Conservation (phyloP, 2,113 vertebrate species). For the Alligator sinensis region DNA sequence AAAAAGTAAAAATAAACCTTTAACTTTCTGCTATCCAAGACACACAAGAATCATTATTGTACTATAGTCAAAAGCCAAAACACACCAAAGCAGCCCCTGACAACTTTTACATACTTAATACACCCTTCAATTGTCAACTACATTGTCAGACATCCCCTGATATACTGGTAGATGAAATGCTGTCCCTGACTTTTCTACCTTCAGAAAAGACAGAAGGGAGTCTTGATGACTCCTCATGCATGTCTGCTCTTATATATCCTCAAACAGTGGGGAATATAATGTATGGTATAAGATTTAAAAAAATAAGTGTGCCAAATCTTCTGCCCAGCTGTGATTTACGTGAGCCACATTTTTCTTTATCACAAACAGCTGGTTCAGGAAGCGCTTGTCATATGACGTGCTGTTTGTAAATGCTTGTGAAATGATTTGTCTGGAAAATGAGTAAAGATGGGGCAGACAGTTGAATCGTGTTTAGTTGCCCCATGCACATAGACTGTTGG, state of each 20-base stretch:
- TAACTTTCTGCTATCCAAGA: neutral
- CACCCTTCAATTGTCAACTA: neutral
- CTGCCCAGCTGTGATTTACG: neutral
- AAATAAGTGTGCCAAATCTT: neutral
- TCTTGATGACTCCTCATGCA: fast-evolving
- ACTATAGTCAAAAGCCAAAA: neutral
- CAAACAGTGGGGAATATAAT: neutral
- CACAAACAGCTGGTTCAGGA: neutral
- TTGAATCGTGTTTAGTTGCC: neutral
- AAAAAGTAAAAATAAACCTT: neutral
- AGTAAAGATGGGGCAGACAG: neutral
- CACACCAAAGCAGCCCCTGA: neutral
- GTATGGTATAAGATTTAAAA: neutral
- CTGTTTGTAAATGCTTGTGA: neutral
- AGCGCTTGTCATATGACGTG: neutral
- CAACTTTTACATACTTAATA: neutral
- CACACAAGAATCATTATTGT: neutral
- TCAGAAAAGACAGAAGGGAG: fast-evolving
- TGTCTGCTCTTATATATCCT: neutral
- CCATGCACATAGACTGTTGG: neutral
- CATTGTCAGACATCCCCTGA: neutral
- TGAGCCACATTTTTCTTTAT: neutral
- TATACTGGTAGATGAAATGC: neutral
- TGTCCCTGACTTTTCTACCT: neutral
- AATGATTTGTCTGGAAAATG: neutral